These are phyloP conservation scores for Gymnoscopelus microlampas DNA, from an alignment of 2,797 vertebrate species.

Conservation along the genomic window DNA sequence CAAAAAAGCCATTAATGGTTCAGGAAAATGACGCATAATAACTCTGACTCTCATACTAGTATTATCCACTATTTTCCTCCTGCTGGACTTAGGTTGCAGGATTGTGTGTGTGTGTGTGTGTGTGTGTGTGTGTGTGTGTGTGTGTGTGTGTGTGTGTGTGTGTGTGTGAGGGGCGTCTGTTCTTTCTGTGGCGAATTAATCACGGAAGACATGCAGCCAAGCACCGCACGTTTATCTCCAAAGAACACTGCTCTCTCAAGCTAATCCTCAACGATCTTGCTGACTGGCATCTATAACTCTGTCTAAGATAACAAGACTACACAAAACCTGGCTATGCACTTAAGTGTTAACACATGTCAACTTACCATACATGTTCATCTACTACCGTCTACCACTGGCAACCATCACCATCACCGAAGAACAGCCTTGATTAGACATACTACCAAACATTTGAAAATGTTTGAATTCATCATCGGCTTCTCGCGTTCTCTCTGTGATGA, in stretches of 20 bases:
- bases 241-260: constrained; percentile 16
- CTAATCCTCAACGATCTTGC: constrained; percentile 13
- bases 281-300: constrained; percentile 6
- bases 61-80: not conserved
- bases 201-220: constrained; percentile 3
- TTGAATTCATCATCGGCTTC: no score
- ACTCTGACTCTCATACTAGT: not conserved
- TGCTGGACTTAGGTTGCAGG: not conserved
- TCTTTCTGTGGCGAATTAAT: constrained; percentile 10
- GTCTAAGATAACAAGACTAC: constrained; percentile 15
- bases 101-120: not conserved
- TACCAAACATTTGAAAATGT: no score
- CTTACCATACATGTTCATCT: no score
- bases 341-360: no score
- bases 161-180: not conserved
- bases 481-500: no score
- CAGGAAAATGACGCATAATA: no score
- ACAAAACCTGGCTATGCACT: constrained; percentile 1
- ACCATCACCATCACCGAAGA: no score
- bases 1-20: no score
- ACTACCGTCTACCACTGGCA: no score
- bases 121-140: not conserved
- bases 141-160: not conserved
- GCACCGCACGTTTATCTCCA: constrained; percentile 31
- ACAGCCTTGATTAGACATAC: no score